phyloP scores from a whole-genome alignment of 2,797 vertebrate species.

The Numenius phaeopus region DNA sequence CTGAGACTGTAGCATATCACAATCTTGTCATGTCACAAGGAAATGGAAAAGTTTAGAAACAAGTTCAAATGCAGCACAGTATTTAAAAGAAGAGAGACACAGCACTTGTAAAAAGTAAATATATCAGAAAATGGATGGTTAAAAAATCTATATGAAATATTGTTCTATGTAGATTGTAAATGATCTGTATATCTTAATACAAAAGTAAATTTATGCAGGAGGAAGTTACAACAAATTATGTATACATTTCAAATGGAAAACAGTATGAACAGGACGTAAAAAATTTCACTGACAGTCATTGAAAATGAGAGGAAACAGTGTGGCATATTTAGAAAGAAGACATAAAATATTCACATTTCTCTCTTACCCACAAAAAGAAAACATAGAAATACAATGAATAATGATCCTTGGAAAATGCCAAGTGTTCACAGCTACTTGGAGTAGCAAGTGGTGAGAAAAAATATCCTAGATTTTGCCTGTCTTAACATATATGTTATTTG shows the following conservation, averaged over 20 bases:
- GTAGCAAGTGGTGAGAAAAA: not conserved
- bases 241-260: not conserved
- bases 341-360: not conserved
- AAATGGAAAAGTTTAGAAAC: not conserved
- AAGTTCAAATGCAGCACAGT: not conserved
- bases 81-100: not conserved
- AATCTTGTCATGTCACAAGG: not conserved
- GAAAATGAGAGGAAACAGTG: not conserved
- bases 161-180: not conserved
- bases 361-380: not conserved
- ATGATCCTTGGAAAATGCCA: not conserved
- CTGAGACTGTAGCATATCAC: not conserved
- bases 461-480: not conserved
- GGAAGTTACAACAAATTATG: not conserved
- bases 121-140: not conserved
- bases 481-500: accelerated
- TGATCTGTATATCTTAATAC: not conserved
- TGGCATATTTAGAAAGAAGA: conserved; percentile 1
- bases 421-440: not conserved
- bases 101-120: not conserved
- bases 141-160: not conserved
- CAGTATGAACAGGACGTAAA: not conserved
- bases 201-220: not conserved
- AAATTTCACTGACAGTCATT: not conserved
- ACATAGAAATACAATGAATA: not conserved